phyloP scores from a whole-genome alignment of 1,140 invertebrate genomes.

The Nymphalis io region DNA sequence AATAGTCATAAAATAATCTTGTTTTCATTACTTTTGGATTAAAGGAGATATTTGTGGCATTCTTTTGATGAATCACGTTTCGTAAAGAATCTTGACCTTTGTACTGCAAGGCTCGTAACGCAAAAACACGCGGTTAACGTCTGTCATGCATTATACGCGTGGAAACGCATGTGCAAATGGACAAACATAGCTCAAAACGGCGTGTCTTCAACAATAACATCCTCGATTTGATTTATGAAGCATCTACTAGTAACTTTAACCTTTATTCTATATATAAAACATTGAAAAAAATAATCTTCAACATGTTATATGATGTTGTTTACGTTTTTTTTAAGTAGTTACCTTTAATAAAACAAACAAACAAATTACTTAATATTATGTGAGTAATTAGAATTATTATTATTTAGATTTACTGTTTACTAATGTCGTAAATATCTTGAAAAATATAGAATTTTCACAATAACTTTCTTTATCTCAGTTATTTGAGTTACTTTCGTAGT shows the following conservation, averaged over 20 bases:
- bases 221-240: constrained; percentile 22
- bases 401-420: too few species aligned
- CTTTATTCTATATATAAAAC: neutral
- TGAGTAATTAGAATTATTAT: too few species aligned
- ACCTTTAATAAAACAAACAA: too few species aligned
- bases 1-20: too few species aligned
- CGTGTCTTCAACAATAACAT: constrained; percentile 16
- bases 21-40: neutral
- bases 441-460: too few species aligned
- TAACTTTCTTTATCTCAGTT: too few species aligned
- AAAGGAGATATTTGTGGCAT: neutral
- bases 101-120: constrained; percentile 5
- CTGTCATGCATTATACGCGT: constrained; percentile 13
- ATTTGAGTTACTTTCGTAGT: too few species aligned
- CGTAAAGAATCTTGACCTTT: constrained; percentile 10
- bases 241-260: constrained; percentile 4
- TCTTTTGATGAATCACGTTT: constrained; percentile 10
- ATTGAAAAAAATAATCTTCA: neutral
- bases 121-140: constrained; percentile 14
- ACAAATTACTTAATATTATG: too few species aligned
- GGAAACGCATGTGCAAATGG: constrained; percentile 11
- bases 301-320: too few species aligned
- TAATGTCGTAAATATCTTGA: too few species aligned
- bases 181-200: constrained; percentile 3
- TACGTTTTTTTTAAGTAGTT: too few species aligned